These are phyloP conservation scores for Drosophila repletoides DNA, from an alignment of 1,140 invertebrate species.

Conservation along the genomic window DNA sequence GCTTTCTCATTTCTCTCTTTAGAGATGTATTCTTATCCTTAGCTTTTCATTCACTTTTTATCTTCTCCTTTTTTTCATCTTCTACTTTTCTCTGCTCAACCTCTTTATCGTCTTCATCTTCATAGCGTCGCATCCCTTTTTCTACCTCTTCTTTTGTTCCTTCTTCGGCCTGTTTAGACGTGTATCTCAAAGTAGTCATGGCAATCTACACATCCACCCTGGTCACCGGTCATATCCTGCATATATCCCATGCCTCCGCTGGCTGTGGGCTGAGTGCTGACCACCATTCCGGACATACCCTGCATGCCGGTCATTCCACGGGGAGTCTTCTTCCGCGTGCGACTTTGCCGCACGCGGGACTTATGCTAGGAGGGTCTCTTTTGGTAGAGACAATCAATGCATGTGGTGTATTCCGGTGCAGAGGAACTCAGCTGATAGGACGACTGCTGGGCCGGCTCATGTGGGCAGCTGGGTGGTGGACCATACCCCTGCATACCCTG, in stretches of 20 bases:
- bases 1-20: neutral
- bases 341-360: constrained; percentile 83
- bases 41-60: too few relatives aligned
- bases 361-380: constrained; percentile 85
- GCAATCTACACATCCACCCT: constrained; percentile 78
- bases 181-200: constrained; percentile 82
- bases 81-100: neutral
- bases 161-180: constrained; percentile 48
- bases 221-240: constrained; percentile 47
- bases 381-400: constrained; percentile 86
- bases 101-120: too few relatives aligned
- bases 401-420: constrained; percentile 86
- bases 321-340: constrained; percentile 81
- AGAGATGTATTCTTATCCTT: too few relatives aligned
- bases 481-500: constrained; percentile 45
- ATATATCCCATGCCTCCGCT: constrained; percentile 63
- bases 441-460: constrained; percentile 67
- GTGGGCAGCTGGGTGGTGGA: constrained; percentile 36
- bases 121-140: too few relatives aligned
- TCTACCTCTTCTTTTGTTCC: neutral
- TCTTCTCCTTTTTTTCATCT: neutral
- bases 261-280: constrained; percentile 62
- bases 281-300: constrained; percentile 54
- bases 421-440: constrained; percentile 84
- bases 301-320: constrained; percentile 33